Evolutionary conservation across 2,113 vertebrate genomes (phyloP), one percentile per base, ranked within the genome.

Genomic region (Clarias magur): DNA sequence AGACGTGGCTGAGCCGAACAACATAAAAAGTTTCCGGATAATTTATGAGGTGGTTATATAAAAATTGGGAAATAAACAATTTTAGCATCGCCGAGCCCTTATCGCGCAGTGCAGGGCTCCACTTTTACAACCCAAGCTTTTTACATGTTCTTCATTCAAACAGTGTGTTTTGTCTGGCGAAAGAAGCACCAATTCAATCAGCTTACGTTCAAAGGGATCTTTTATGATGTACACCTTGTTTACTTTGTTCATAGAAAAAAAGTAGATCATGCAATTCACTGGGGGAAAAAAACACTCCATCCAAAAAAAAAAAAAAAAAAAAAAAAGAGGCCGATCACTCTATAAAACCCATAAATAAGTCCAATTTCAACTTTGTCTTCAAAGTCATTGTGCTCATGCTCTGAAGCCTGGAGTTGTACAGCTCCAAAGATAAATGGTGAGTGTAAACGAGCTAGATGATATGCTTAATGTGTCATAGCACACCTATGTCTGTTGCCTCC

Each of bases 61-160:
- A 65, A 63, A 87, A 87, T 57, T 30, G 53, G 68, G 84, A 86
- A 92, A 92, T 87, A 80, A 88, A 84, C 90, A 91, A 89, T 92
- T 91, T 89, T 90, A 88, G 88, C 70, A 83, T 92, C 57, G 85
- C 93, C 70, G 27, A 38, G 34, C 70, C 65, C 19, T 73, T 88
- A 85, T 82, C 78, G 88, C 65, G 34, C 65, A 73, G 65, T 87
- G 67, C 67, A 72, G 79, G 12, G 53, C 68, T 91, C 87, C 91
- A 63, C 76, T 80, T 82, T 89, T 54, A 87, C 84, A 48, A 21
- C 82, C 30, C 48, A 15, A 25, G 16, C 30, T 62, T n/a, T 73
- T 75, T 73, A 42, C 70, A 87, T 53, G 27, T 27, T 57, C 21
- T 72, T 60, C 12, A 10, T 70, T 80, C 34, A 68, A 59, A 88